These are phyloP conservation scores for Gouania willdenowi DNA, from an alignment of 2,797 vertebrate species.

Conservation along the genomic window DNA sequence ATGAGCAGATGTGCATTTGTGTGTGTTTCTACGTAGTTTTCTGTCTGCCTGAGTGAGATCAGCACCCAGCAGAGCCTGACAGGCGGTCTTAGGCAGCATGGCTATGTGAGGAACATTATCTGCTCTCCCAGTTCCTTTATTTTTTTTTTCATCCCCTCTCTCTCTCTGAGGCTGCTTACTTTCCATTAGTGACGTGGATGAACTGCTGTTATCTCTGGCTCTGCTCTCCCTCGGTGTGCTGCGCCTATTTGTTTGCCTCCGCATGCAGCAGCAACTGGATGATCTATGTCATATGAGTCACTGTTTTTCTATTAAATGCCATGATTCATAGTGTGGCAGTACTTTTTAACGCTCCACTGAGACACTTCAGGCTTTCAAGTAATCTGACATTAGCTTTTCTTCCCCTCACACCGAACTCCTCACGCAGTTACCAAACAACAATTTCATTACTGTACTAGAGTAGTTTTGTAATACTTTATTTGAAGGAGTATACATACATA, in stretches of 20 bases:
- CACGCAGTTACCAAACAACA: no score
- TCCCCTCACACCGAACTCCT: no score
- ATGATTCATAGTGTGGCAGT: constrained; percentile 33
- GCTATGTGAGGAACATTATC: constrained; percentile 49
- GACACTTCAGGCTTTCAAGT: constrained; percentile 24
- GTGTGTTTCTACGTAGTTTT: neutral
- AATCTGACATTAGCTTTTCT: no score
- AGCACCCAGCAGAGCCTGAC: constrained; percentile 38
- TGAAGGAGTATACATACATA: no score
- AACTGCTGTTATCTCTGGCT: constrained; percentile 14
- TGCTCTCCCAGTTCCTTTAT: constrained; percentile 48
- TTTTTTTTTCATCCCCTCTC: constrained; percentile 37
- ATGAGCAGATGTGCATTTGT: neutral
- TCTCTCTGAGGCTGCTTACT: constrained; percentile 43
- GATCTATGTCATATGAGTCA: constrained; percentile 33
- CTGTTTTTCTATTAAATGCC: constrained; percentile 21
- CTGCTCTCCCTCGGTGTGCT: neutral
- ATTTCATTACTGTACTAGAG: no score
- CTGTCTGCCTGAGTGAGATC: constrained; percentile 48
- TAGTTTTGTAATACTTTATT: no score
- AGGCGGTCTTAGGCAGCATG: constrained; percentile 30
- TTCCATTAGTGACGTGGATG: constrained; percentile 35
- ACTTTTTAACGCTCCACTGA: constrained; percentile 14
- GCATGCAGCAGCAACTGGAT: constrained; percentile 23
- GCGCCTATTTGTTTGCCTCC: no score